A percentile compares a stretch with the other conserved stretches of the same genome.
Conservation (phyloP, 2,113 vertebrate species). For the Xyrauchen texanus region DNA sequence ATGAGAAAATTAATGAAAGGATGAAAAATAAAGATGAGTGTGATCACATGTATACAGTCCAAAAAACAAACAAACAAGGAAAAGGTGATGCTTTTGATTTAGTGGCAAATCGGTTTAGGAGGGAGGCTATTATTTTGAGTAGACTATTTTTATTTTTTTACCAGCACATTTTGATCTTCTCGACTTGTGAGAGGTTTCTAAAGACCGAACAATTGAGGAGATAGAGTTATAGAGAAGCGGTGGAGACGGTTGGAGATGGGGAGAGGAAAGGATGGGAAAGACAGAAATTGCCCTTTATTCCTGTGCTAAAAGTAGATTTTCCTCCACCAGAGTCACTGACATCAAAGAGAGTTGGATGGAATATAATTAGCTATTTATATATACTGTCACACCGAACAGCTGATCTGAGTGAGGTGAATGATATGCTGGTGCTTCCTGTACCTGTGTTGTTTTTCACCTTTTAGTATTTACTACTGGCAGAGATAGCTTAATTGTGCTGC, state of each 20-base stretch:
- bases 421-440: neutral
- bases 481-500: neutral
- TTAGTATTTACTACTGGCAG: neutral
- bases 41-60: neutral
- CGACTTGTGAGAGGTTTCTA: slow-evolving; percentile 32
- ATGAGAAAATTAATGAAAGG: too few relatives aligned
- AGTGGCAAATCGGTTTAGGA: neutral
- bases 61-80: slow-evolving; percentile 31
- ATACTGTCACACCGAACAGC: slow-evolving; percentile 50
- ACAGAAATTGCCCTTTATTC: slow-evolving; percentile 11
- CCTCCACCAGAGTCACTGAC: slow-evolving; percentile 29
- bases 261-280: slow-evolving; percentile 17
- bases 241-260: neutral
- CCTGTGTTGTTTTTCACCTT: neutral
- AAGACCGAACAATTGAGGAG: slow-evolving; percentile 15
- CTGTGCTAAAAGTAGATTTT: slow-evolving; percentile 53
- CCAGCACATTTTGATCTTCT: slow-evolving; percentile 40
- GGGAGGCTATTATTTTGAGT: slow-evolving; percentile 32
- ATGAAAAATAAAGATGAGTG: neutral
- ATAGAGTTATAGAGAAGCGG: neutral
- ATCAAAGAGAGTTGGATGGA: slow-evolving; percentile 51
- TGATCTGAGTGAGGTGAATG: slow-evolving; percentile 41
- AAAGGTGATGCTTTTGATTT: slow-evolving; percentile 12
- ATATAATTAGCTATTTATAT: slow-evolving; percentile 57
- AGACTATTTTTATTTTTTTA: slow-evolving; percentile 23